Evolutionary conservation across 23 tunicate species (phyloP).

Genomic region (Botrylloides violaceus): DNA sequence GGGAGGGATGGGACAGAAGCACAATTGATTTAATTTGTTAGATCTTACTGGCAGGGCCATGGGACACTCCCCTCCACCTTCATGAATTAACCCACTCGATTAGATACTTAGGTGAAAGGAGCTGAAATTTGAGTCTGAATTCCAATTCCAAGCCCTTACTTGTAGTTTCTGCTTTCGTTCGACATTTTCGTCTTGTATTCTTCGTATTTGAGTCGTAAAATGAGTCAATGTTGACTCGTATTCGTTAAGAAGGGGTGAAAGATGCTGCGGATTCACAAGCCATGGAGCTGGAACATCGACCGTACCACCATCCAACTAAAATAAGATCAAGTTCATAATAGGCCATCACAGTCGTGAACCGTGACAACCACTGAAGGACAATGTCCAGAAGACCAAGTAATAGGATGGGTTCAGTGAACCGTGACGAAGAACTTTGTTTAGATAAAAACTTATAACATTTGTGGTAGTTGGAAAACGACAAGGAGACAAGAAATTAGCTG

Average conservation of each 20-base stretch:
- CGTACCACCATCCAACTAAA: constrained; percentile 12
- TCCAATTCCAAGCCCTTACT: constrained; percentile 1
- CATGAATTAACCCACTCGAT: no score
- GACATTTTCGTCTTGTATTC: constrained; percentile 22
- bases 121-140: no score
- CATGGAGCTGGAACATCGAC: constrained; percentile 29
- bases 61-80: no score
- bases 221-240: constrained; percentile 31
- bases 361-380: background rate
- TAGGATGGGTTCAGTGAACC: background rate
- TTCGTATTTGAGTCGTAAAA: constrained; percentile 15
- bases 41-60: no score
- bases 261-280: constrained; percentile 33
- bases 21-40: no score
- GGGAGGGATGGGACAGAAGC: no score
- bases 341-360: no score
- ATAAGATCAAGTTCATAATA: no score
- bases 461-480: no score
- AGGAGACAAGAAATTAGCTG: no score
- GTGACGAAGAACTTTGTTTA: background rate
- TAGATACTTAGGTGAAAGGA: no score
- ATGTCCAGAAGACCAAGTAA: background rate
- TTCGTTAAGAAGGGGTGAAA: constrained; percentile 46
- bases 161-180: constrained; percentile 13
- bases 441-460: no score